Evolutionary conservation across 2,888 invertebrate species (phyloP).

Genomic region (Drosophila mimica): DNA sequence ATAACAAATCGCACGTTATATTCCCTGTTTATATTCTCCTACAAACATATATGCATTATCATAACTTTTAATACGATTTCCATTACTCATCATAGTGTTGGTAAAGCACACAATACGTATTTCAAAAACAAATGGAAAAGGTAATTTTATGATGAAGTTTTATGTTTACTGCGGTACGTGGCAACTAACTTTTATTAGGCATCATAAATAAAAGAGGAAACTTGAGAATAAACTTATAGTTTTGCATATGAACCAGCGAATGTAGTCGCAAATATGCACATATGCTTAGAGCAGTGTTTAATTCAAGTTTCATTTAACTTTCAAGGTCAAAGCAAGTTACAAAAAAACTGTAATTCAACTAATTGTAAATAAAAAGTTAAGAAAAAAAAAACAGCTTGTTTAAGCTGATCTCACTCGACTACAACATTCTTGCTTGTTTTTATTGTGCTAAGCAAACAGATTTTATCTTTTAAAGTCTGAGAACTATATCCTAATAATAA

Average conservation of each 20-base stretch:
- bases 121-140: conserved; percentile 14
- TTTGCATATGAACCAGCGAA: background rate
- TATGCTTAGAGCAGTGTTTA: background rate
- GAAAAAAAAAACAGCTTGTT: background rate
- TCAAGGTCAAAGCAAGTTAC: background rate
- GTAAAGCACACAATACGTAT: background rate
- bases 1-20: background rate
- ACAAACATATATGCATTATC: background rate
- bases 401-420: background rate
- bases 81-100: background rate
- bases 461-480: background rate
- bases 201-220: background rate
- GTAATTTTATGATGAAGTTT: conserved; percentile 20
- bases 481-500: background rate
- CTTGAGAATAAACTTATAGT: background rate
- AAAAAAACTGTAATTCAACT: background rate
- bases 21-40: no score
- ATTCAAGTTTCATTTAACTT: background rate
- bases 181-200: conserved; percentile 7
- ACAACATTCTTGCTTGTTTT: background rate
- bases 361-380: background rate
- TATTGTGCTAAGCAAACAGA: background rate
- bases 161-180: conserved; percentile 33
- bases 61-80: background rate
- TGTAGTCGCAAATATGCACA: background rate